Evolutionary conservation across 1,140 invertebrate genomes (phyloP), one percentile per base, ranked within the genome.

Genomic region (Drosophila baimaii): DNA sequence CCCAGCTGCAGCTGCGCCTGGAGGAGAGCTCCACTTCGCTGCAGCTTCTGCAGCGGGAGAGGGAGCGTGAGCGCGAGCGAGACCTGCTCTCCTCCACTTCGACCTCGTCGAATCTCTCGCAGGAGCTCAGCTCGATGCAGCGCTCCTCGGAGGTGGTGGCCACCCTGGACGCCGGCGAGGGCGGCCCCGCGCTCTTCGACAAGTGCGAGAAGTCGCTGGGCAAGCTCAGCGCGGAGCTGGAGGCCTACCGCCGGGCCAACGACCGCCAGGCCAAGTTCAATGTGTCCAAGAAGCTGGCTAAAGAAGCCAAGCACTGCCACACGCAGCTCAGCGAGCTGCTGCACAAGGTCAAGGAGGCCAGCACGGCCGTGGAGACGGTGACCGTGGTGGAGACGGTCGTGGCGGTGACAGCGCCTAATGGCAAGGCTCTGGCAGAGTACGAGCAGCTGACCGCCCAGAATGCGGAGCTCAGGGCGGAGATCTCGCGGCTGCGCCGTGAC

Each of bases 381-480:
- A 91, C 90, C 2, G 90, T 91, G 0, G 90, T 91, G 3, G 90
- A 91, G 35, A 91, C 90, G 0, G 90, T 91, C 0, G 90, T 91
- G 1, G 90, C 90, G 1, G 90, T 91, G 0, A 91, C 90, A 0
- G 90, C 90, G 3, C 86, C 90, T 51, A 91, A 91, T 31, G 90
- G 90, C 56, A 91, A 91, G 51, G 90, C 90, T 6, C 46, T 91
- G 9, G 90, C 93, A 5, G 92, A 93, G 46, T 93, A 91, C 57
- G 92, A 93, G 58, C 79, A 72, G 52, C 58, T 94, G n/a, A 92
- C 93, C 2, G 77, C 90, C 3, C 92, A 94, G 23, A 93, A 94
- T 58, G 91, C 89, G 0, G 82, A 86, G n/a, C 57, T 90, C 0
- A 88, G 93, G 13, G 68, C 78, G 1, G 66, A 73, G 10, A 59